Evolutionary conservation across 1,140 invertebrate genomes (phyloP), one percentile per base, ranked within the genome.

Genomic region (Sycobia sp.): DNA sequence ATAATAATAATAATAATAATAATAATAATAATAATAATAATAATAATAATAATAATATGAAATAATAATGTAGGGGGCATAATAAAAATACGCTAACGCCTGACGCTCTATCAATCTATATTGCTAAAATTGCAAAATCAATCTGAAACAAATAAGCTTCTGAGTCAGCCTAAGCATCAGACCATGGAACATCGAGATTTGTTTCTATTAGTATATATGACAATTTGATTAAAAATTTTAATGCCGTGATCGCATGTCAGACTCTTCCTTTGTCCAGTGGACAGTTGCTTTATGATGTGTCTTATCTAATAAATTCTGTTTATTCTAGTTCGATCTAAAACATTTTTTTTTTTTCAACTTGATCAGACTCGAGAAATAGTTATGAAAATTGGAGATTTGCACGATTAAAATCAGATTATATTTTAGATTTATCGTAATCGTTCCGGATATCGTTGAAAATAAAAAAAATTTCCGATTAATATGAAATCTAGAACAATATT

Each of bases 121-220:
- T 67, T 63, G 68, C 67, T 74, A 74, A 62, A 71, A 67, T 53
- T 71, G 69, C 71, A 62, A 76, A 74, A 73, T 70, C 62, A 73
- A 73, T 55, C 44, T 66, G 61, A 71, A 73, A 70, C 66, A 57
- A 72, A 75, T 65, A 76, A 77, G 73, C 73, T 70, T 69, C 34
- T 67, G 65, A 69, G 65, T 66, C 67, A 76, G 69, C 70, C 70
- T 72, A 72, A 76, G 66, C 64, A 67, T 72, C 66, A 62, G 67
- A 69, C 63, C 27, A 61, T 66, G 36, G 14, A 60, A 59, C 56
- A 66, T 55, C 20, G 53, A 65, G 11, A 60, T 60, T 55, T 50
- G 18, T 63, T 32, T 25, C 27, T 56, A 38, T 32, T 39, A 55
- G 49, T 44, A 13, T 13, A 34, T 49, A 13, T 16, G 4, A 56